Evolutionary conservation across 2,113 vertebrate genomes (phyloP), one percentile per base, ranked within the genome.

Genomic region (Pseudolaguvia tuberculata): DNA sequence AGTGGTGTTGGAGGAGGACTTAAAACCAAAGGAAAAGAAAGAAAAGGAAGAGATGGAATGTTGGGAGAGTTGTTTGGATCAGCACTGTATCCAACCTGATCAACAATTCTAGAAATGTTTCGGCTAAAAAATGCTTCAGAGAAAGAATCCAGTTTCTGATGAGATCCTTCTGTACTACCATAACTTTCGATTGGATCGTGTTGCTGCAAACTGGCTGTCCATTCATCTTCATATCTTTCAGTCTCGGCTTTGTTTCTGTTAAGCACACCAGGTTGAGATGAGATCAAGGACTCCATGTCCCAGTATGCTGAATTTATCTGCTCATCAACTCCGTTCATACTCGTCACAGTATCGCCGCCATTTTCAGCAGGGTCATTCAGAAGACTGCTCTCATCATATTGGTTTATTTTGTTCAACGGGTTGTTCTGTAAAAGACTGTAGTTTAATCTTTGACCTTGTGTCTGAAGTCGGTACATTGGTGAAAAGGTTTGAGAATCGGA

Each of bases 61-160:
- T 17, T 58, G 20, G 86, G 85, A 27, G 86, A 85, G 35, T 72
- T 75, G 72, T 70, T 79, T 48, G 50, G 39, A n/a, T 52, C 52
- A 69, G 47, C 7, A 31, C 42, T 79, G 52, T 72, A 72, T 21
- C 76, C 68, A 10, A 25, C 57, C 21, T 74, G 72, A 13, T 75
- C 71, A 20, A 45, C 58, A 13, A 73, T 75, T 51, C 39, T 61
- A 0, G 52, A 65, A 14, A 59, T 27, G 13, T 80, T 76, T 39
- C 84, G 86, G n/a, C 83, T 76, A 68, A 85, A 83, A 63, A 92
- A 91, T 0, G 91, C 89, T 18, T 92, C 88, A 0, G 88, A 88
- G 76, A 92, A 91, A 0, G 91, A 91, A 79, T 92, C 91, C 80
- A 91, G 86, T 75, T 88, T 91, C 78, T 92, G 91, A n/a, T 82